Evolutionary conservation across 2,888 invertebrate genomes (phyloP).

Genomic region (Drosophila macrospina): DNA sequence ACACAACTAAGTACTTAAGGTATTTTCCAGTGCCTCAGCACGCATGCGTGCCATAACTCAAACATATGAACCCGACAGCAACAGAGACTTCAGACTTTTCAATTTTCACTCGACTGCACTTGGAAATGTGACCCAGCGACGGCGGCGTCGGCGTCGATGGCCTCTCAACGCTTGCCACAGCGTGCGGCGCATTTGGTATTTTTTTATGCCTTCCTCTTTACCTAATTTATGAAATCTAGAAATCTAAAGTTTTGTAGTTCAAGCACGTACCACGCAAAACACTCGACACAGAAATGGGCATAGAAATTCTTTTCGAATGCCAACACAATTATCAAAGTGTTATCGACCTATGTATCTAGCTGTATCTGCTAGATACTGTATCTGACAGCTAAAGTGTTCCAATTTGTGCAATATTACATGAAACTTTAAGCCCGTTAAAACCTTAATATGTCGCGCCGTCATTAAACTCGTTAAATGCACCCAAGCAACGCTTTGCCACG

Average conservation of each 20-base stretch:
- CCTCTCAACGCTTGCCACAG: conserved; percentile 50
- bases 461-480: conserved; percentile 58
- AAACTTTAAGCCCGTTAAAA: conserved; percentile 34
- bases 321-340: conserved; percentile 57
- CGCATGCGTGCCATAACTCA: conserved; percentile 79
- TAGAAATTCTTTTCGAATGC: conserved; percentile 54
- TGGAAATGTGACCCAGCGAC: conserved; percentile 56
- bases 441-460: conserved; percentile 69
- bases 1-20: conserved; percentile 36
- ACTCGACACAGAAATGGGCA: conserved; percentile 58
- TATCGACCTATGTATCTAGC: conserved; percentile 25
- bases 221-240: conserved; percentile 67
- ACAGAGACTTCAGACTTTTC: conserved; percentile 39
- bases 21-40: conserved; percentile 48
- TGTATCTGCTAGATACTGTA: conserved; percentile 7
- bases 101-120: conserved; percentile 59
- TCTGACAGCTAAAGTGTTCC: conserved; percentile 16
- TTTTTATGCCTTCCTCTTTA: conserved; percentile 48
- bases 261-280: conserved; percentile 76
- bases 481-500: conserved; percentile 39
- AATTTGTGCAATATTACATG: conserved; percentile 31
- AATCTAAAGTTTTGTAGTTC: conserved; percentile 73
- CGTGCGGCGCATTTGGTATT: conserved; percentile 15
- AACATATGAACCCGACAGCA: conserved; percentile 53
- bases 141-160: conserved; percentile 14